phyloP scores from a whole-genome alignment of 2,113 vertebrate species.

The Microcebus murinus region DNA sequence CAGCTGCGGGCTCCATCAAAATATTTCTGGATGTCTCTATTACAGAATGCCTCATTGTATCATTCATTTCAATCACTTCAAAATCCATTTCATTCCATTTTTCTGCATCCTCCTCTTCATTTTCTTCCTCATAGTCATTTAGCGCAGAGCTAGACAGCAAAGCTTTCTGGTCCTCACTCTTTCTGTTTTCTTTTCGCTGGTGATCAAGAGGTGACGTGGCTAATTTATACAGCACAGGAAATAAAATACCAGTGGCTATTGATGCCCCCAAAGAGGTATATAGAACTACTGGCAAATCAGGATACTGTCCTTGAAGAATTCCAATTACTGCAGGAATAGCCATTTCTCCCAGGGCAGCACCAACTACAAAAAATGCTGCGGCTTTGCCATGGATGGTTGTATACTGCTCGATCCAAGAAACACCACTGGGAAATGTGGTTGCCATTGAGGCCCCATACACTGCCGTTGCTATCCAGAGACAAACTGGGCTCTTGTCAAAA shows the following conservation, averaged over 20 bases:
- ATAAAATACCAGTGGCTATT: slow-evolving; percentile 88
- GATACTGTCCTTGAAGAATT: slow-evolving; percentile 87
- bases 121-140: slow-evolving; percentile 86
- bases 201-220: slow-evolving; percentile 80
- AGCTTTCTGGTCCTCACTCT: slow-evolving; percentile 88
- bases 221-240: slow-evolving; percentile 93
- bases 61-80: slow-evolving; percentile 93
- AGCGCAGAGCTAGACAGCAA: slow-evolving; percentile 84
- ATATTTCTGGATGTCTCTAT: slow-evolving; percentile 62
- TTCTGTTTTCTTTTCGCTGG: slow-evolving; percentile 58
- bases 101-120: slow-evolving; percentile 79
- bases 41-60: slow-evolving; percentile 80
- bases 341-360: slow-evolving; percentile 95
- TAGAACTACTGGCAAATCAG: slow-evolving; percentile 87
- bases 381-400: slow-evolving; percentile 89
- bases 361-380: slow-evolving; percentile 90
- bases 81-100: slow-evolving; percentile 93
- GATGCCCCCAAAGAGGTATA: slow-evolving; percentile 87
- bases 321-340: slow-evolving; percentile 90
- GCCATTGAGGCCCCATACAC: slow-evolving; percentile 95
- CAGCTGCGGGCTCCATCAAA: not conserved
- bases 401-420: slow-evolving; percentile 97
- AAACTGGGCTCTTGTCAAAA: slow-evolving; percentile 77
- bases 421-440: slow-evolving; percentile 93
- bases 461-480: slow-evolving; percentile 88